Evolutionary conservation across 2,113 vertebrate genomes (phyloP).

Genomic region (Hylia prasina): DNA sequence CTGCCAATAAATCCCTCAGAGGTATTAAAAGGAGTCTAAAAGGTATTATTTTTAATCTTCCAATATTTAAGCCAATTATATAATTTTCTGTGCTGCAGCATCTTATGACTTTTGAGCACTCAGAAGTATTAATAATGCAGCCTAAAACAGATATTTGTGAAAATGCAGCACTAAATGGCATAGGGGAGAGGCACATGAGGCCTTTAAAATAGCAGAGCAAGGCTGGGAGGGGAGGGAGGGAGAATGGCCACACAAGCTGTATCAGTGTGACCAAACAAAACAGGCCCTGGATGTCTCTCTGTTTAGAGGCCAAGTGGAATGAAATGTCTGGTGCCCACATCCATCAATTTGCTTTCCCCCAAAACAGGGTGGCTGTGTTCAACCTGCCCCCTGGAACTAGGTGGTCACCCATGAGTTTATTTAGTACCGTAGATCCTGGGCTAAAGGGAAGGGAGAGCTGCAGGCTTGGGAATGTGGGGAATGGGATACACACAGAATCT

Average conservation of each 20-base stretch:
- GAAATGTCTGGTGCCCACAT: not conserved
- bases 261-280: not conserved
- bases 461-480: not conserved
- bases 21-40: slow-evolving; percentile 58
- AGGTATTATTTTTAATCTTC: slow-evolving; percentile 63
- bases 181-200: not conserved
- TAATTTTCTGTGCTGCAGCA: slow-evolving; percentile 26
- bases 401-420: not conserved
- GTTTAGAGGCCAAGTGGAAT: not conserved
- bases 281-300: not conserved
- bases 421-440: not conserved
- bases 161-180: slow-evolving; percentile 4
- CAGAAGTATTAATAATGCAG: slow-evolving; percentile 38
- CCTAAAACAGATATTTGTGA: slow-evolving; percentile 28
- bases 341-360: not conserved
- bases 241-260: not conserved
- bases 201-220: not conserved
- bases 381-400: not conserved
- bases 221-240: not conserved
- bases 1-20: slow-evolving; percentile 56
- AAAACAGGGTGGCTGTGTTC: not conserved
- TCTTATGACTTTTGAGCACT: slow-evolving; percentile 42
- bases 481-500: not conserved
- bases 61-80: slow-evolving; percentile 45
- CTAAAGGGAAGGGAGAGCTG: not conserved